Evolutionary conservation across 2,797 vertebrate species (phyloP).

Genomic region (Ambastaia sidthimunki): DNA sequence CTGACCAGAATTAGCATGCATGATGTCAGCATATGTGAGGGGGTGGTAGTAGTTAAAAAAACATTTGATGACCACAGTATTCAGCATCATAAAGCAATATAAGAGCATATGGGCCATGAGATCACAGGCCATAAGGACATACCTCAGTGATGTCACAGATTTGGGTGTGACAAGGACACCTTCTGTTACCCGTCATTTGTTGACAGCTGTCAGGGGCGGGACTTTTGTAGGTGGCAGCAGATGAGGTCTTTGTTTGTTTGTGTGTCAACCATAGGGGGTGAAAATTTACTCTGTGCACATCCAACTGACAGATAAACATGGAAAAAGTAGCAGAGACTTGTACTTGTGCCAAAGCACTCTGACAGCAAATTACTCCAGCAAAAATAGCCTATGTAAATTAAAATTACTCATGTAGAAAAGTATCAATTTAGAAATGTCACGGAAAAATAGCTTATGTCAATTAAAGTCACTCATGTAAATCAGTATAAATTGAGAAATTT

Average conservation of each 20-base stretch:
- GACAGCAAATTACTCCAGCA: constrained; percentile 4
- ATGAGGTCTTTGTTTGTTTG: constrained; percentile 40
- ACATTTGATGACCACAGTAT: constrained; percentile 26
- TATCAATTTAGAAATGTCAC: constrained; percentile 1
- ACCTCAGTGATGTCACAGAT: constrained; percentile 36
- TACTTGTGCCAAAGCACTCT: constrained; percentile 9
- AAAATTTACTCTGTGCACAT: neutral
- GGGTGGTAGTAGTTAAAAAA: neutral
- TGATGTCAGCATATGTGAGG: neutral
- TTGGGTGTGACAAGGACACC: constrained; percentile 16
- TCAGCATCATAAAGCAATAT: constrained; percentile 13
- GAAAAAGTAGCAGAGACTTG: neutral
- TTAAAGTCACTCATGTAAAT: constrained; percentile 22
- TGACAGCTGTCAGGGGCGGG: constrained; percentile 59
- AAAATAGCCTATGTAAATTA: constrained; percentile 21
- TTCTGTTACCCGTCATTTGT: constrained; percentile 43
- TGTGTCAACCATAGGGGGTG: constrained; percentile 1
- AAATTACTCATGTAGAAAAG: constrained; percentile 17
- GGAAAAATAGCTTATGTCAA: constrained; percentile 8
- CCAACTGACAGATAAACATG: neutral
- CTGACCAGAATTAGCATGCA: neutral
- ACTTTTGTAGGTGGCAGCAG: constrained; percentile 51
- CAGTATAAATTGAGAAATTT: constrained; percentile 13
- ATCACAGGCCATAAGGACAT: constrained; percentile 8
- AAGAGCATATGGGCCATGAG: constrained; percentile 24